phyloP scores from a whole-genome alignment of 2,113 vertebrate species.

The Delphinus delphis region DNA sequence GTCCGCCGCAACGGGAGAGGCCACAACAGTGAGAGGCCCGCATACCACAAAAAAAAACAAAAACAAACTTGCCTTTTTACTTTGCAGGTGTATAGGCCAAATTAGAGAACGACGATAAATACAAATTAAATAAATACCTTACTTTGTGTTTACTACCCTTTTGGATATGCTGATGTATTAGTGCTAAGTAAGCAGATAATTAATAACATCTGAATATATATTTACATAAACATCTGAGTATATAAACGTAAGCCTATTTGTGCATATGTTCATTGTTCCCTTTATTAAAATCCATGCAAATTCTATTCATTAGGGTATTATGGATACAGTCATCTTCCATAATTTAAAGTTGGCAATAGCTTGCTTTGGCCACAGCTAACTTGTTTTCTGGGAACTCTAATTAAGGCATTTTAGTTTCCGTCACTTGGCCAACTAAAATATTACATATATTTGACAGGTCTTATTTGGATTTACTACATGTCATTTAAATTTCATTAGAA shows the following conservation, averaged over 20 bases:
- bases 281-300: not conserved
- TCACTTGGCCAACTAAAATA: slow-evolving; percentile 18
- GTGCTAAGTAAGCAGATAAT: not conserved
- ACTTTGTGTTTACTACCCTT: not conserved
- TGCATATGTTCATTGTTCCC: not conserved
- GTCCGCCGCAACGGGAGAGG: too few species aligned
- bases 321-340: not conserved
- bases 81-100: not conserved
- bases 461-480: slow-evolving; percentile 13
- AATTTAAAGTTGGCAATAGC: slow-evolving; percentile 8
- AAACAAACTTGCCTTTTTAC: not conserved
- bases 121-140: not conserved
- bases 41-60: too few species aligned
- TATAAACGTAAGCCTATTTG: not conserved
- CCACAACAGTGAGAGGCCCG: too few species aligned
- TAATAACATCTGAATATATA: not conserved
- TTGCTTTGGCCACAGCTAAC: not conserved
- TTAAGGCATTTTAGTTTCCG: not conserved
- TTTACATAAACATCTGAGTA: not conserved
- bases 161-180: not conserved
- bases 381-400: slow-evolving; percentile 18
- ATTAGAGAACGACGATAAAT: not conserved
- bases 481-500: slow-evolving; percentile 41
- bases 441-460: not conserved
- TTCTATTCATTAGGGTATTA: not conserved